Evolutionary conservation across 2,113 vertebrate species (phyloP).

Genomic region (Pachycephala philippinensis): DNA sequence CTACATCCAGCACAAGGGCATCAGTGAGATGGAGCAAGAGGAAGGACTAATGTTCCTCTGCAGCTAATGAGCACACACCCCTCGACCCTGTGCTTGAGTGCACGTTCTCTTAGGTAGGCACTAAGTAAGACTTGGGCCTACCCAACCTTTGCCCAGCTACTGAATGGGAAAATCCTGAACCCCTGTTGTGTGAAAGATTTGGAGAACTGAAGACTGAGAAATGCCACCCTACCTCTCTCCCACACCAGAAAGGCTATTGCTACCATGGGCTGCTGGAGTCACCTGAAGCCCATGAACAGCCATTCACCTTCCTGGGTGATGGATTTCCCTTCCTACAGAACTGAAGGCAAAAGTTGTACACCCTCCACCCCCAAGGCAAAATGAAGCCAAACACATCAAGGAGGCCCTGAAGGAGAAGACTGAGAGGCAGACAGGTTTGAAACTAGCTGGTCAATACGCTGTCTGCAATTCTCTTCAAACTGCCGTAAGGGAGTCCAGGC

Average conservation of each 20-base stretch:
- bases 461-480: neutral
- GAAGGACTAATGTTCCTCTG: neutral
- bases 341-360: neutral
- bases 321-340: neutral
- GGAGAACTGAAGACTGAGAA: neutral
- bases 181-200: neutral
- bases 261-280: neutral
- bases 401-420: neutral
- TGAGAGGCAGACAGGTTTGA: neutral
- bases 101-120: neutral
- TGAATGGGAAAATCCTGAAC: neutral
- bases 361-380: neutral
- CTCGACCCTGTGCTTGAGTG: neutral
- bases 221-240: neutral
- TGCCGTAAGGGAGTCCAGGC: neutral
- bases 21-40: neutral
- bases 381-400: neutral
- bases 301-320: neutral
- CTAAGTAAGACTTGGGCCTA: neutral
- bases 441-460: neutral
- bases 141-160: neutral
- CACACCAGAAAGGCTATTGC: neutral
- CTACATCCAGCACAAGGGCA: neutral
- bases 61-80: neutral
- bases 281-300: neutral